phyloP scores from a whole-genome alignment of 1,140 invertebrate genomes.

The Drosophila grimshawi region DNA sequence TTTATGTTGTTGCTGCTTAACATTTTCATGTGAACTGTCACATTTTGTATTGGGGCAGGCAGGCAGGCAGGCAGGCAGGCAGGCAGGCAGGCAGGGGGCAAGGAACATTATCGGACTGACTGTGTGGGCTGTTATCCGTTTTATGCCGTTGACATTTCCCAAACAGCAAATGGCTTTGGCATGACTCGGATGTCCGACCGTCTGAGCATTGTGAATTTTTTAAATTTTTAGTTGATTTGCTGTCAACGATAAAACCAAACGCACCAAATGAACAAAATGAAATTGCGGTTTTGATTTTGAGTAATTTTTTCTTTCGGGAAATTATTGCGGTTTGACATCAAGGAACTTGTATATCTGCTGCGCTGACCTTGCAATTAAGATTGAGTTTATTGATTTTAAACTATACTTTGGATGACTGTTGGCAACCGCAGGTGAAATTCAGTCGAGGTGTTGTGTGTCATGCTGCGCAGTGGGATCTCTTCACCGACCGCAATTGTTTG shows the following conservation, averaged over 20 bases:
- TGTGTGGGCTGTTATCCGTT: slow-evolving; percentile 64
- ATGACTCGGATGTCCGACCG: slow-evolving; percentile 31
- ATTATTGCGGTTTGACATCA: slow-evolving; percentile 15
- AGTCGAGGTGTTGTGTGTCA: slow-evolving; percentile 17
- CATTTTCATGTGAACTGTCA: slow-evolving; percentile 76
- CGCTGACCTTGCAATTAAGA: slow-evolving; percentile 24
- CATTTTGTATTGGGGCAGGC: slow-evolving; percentile 52
- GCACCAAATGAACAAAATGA: slow-evolving; percentile 36
- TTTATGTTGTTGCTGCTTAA: slow-evolving; percentile 56
- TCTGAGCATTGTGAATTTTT: slow-evolving; percentile 43
- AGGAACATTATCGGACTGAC: neutral
- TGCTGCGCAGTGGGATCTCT: slow-evolving; percentile 2
- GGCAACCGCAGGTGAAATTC: slow-evolving; percentile 12
- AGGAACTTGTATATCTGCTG: neutral
- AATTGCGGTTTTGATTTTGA: slow-evolving; percentile 41
- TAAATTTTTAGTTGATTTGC: slow-evolving; percentile 54
- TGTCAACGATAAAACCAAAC: slow-evolving; percentile 37
- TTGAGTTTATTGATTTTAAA: neutral
- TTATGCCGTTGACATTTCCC: slow-evolving; percentile 75
- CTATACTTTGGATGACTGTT: slow-evolving; percentile 2
- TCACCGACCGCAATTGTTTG: slow-evolving; percentile 27
- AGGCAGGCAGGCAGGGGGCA: neutral
- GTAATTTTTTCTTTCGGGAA: slow-evolving; percentile 29
- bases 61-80: no score
- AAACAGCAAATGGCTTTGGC: slow-evolving; percentile 61